Evolutionary conservation across 2,113 vertebrate genomes (phyloP).

Genomic region (Axis porcinus): DNA sequence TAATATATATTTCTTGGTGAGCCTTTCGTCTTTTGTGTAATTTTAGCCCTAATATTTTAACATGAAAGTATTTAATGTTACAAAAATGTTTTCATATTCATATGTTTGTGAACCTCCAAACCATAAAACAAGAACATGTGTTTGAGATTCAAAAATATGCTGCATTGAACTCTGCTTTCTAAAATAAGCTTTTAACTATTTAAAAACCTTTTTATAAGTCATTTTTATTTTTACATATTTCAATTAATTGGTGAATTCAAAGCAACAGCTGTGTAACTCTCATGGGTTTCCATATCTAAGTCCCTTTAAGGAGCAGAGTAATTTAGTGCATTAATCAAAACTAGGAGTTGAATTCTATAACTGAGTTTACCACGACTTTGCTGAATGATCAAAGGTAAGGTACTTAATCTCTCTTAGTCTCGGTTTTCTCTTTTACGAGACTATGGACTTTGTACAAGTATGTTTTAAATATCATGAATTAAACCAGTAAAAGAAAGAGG

Average conservation of each 20-base stretch:
- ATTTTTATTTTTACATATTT: constrained; percentile 33
- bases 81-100: constrained; percentile 72
- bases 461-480: neutral
- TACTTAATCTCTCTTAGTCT: constrained; percentile 12
- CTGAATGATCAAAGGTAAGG: neutral
- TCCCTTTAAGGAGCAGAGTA: neutral
- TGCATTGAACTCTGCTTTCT: neutral
- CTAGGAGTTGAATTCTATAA: neutral
- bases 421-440: neutral
- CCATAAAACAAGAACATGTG: constrained; percentile 72
- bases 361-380: constrained; percentile 6
- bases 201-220: neutral
- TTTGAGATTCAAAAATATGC: constrained; percentile 31
- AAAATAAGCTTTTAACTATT: constrained; percentile 41
- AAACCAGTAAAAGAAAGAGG: neutral
- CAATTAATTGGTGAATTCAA: constrained; percentile 21
- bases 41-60: constrained; percentile 63
- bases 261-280: neutral
- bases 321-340: constrained; percentile 16
- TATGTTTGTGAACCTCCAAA: constrained; percentile 71
- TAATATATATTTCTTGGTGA: constrained; percentile 77
- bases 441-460: neutral
- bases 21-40: constrained; percentile 70
- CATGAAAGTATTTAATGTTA: constrained; percentile 68
- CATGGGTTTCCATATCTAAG: neutral